phyloP scores from a whole-genome alignment of 2,797 vertebrate species.

The Alfaro cultratus region DNA sequence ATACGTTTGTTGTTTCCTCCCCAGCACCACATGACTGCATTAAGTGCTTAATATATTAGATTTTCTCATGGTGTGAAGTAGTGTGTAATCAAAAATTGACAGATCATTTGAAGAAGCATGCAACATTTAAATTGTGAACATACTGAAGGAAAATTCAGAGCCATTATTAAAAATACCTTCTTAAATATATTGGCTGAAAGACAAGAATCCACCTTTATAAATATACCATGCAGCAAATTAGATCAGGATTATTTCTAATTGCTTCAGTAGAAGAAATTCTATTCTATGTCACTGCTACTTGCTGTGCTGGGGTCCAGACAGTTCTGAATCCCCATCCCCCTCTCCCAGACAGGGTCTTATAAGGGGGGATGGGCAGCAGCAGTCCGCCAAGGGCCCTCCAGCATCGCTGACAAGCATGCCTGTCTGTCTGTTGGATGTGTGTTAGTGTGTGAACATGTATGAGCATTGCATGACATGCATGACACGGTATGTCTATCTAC shows the following conservation, averaged over 20 bases:
- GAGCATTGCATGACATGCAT: conserved; percentile 49
- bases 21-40: conserved; percentile 4
- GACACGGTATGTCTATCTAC: conserved; percentile 17
- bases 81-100: neutral
- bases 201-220: neutral
- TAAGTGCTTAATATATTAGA: neutral
- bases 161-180: neutral
- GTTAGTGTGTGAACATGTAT: conserved; percentile 25
- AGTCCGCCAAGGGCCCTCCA: conserved; percentile 77
- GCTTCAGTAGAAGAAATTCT: conserved; percentile 2
- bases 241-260: neutral
- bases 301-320: conserved; percentile 71
- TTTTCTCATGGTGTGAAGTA: neutral
- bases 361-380: conserved; percentile 79
- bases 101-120: neutral
- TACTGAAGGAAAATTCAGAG: neutral
- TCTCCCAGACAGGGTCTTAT: conserved; percentile 76
- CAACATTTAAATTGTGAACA: neutral
- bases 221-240: neutral
- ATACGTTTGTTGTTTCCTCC: neutral
- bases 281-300: conserved; percentile 39
- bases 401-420: conserved; percentile 76
- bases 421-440: conserved; percentile 61
- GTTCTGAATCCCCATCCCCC: conserved; percentile 79
- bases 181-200: neutral